Evolutionary conservation across 1,140 invertebrate species (phyloP).

Genomic region (Heliothis subflexa): DNA sequence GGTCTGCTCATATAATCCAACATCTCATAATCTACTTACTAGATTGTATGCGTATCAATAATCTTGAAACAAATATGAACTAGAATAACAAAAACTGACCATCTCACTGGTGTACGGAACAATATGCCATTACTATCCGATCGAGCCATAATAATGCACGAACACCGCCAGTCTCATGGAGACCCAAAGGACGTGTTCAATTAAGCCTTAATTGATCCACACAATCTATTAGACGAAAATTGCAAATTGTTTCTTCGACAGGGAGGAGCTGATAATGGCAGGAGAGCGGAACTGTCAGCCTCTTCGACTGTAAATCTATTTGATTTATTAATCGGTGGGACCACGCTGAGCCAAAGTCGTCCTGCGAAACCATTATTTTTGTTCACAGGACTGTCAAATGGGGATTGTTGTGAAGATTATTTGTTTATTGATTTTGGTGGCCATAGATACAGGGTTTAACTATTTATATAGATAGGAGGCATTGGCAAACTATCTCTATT

Average conservation of each 20-base stretch:
- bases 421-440: slow-evolving; percentile 2
- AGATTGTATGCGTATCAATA: too few species aligned
- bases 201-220: slow-evolving; percentile 34
- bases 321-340: slow-evolving; percentile 22
- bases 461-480: neutral
- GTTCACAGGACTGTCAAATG: neutral
- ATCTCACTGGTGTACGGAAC: too few species aligned
- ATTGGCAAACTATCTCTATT: too few species aligned
- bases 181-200: neutral
- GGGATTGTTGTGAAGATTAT: neutral
- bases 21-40: too few species aligned
- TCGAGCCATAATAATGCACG: neutral
- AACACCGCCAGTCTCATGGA: neutral
- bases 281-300: neutral
- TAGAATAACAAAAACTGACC: too few species aligned
- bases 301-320: slow-evolving; percentile 6
- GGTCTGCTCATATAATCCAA: too few species aligned
- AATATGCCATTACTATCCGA: too few species aligned
- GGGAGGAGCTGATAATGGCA: slow-evolving; percentile 16
- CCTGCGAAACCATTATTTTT: slow-evolving; percentile 16
- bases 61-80: too few species aligned
- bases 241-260: slow-evolving; percentile 32
- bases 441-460: neutral
- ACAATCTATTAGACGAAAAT: slow-evolving; percentile 13
- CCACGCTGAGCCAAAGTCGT: neutral